Percentiles rank a stretch among this genome's conserved stretches.
Conservation (phyloP, 2,888 invertebrate species). For the Podabrus alpinus region DNA sequence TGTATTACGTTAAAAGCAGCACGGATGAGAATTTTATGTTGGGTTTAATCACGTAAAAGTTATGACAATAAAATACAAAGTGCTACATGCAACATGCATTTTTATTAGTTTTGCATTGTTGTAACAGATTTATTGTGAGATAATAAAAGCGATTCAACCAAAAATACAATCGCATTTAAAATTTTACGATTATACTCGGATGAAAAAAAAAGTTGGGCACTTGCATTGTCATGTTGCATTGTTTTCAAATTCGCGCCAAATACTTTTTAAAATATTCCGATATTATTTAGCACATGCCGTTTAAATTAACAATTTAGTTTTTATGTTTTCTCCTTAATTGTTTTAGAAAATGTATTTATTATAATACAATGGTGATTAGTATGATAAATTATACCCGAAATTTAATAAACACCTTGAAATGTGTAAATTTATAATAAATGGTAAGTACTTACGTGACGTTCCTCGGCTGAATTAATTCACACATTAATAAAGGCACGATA, state of each 20-base stretch:
- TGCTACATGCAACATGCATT: slow-evolving; percentile 29
- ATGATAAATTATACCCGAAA: slow-evolving; percentile 1
- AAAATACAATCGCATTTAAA: slow-evolving; percentile 19
- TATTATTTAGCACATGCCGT: not conserved
- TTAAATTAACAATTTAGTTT: not conserved
- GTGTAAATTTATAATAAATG: not conserved
- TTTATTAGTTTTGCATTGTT: slow-evolving; percentile 22
- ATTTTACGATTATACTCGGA: slow-evolving; percentile 15
- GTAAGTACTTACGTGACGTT: slow-evolving; percentile 65
- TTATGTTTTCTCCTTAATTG: not conserved
- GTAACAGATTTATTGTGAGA: slow-evolving; percentile 19
- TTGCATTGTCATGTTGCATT: not conserved
- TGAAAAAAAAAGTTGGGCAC: not conserved
- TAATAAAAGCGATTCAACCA: slow-evolving; percentile 7
- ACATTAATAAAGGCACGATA: slow-evolving; percentile 34
- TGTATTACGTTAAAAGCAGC: not conserved
- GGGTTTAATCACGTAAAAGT: slow-evolving; percentile 21
- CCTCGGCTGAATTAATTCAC: slow-evolving; percentile 67
- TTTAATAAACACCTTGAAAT: slow-evolving; percentile 7
- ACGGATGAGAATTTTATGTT: slow-evolving; percentile 10
- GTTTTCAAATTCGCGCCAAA: not conserved
- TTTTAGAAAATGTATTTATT: not conserved
- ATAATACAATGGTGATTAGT: not conserved
- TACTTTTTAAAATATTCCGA: not conserved
- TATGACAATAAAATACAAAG: slow-evolving; percentile 31